Conservation (phyloP, 1,140 invertebrate species). For the Bombus balteatus region DNA sequence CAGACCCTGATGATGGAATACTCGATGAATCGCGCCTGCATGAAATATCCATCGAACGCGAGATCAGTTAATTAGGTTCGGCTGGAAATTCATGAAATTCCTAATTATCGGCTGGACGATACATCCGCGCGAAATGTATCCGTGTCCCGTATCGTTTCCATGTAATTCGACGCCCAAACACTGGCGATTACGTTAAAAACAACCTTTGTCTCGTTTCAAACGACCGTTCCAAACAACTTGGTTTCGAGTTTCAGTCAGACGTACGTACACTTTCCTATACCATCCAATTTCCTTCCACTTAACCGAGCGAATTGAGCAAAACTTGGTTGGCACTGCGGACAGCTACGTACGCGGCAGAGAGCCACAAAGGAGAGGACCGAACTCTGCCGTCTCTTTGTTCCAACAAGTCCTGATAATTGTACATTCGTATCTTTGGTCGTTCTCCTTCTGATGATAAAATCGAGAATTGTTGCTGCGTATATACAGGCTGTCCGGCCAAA, state of each 20-base stretch:
- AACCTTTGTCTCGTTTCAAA: neutral
- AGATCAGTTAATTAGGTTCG: neutral
- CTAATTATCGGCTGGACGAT: neutral
- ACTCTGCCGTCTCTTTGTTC: neutral
- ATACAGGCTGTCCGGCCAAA: no score
- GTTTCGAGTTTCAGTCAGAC: neutral
- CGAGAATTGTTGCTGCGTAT: neutral
- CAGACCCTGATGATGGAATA: neutral
- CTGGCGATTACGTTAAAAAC: slow-evolving; percentile 18
- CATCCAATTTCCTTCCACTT: slow-evolving; percentile 61
- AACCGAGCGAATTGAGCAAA: slow-evolving; percentile 54
- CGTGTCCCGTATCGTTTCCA: neutral
- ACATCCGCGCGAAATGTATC: no score
- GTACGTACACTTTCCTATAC: neutral
- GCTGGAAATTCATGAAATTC: neutral
- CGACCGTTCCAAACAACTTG: neutral
- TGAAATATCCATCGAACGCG: neutral
- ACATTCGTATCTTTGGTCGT: no score
- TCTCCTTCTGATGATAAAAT: neutral
- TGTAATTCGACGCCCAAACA: neutral
- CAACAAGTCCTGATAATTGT: neutral
- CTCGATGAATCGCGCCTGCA: neutral
- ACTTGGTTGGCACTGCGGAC: slow-evolving; percentile 25
- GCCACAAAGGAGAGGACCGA: neutral
- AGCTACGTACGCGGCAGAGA: neutral